phyloP scores from a whole-genome alignment of 2,888 invertebrate genomes.

The Platycheirus albimanus region DNA sequence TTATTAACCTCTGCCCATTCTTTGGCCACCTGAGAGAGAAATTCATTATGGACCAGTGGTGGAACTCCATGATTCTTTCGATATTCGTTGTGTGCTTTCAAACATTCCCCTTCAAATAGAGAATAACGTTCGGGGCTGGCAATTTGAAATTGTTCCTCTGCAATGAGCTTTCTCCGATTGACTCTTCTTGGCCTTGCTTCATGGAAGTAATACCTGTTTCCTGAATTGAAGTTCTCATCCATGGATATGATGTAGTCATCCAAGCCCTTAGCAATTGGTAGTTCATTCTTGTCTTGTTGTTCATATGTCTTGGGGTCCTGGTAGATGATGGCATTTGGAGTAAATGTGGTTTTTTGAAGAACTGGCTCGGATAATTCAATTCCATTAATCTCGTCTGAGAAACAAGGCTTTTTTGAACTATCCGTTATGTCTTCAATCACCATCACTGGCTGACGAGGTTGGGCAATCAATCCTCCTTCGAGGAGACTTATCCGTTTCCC shows the following conservation, averaged over 20 bases:
- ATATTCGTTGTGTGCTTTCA: conserved; percentile 52
- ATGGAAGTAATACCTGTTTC: conserved; percentile 49
- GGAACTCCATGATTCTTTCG: conserved; percentile 58
- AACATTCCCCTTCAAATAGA: conserved; percentile 36
- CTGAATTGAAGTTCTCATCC: conserved; percentile 30
- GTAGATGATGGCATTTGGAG: conserved; percentile 3
- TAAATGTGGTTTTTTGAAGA: conserved; percentile 33
- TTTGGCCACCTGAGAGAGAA: conserved; percentile 48
- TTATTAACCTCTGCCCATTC: conserved; percentile 60
- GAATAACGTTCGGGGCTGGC: conserved; percentile 28
- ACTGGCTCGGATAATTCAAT: conserved; percentile 7
- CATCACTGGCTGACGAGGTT: conserved; percentile 9
- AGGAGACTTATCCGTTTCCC: conserved; percentile 24
- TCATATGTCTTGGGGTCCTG: conserved; percentile 49
- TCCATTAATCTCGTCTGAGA: conserved; percentile 19
- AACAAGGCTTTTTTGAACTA: not conserved
- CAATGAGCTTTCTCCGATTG: not conserved
- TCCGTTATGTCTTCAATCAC: conserved; percentile 12
- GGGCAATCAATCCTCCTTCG: conserved; percentile 13
- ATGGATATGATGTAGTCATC: conserved; percentile 49
- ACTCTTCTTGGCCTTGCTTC: conserved; percentile 26
- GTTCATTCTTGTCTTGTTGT: conserved; percentile 36
- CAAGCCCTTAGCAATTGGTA: conserved; percentile 17
- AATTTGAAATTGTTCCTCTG: conserved; percentile 17
- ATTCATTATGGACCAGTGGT: conserved; percentile 46